Conservation (phyloP, 2,797 vertebrate genomes). For the Loriculus beryllinus region DNA sequence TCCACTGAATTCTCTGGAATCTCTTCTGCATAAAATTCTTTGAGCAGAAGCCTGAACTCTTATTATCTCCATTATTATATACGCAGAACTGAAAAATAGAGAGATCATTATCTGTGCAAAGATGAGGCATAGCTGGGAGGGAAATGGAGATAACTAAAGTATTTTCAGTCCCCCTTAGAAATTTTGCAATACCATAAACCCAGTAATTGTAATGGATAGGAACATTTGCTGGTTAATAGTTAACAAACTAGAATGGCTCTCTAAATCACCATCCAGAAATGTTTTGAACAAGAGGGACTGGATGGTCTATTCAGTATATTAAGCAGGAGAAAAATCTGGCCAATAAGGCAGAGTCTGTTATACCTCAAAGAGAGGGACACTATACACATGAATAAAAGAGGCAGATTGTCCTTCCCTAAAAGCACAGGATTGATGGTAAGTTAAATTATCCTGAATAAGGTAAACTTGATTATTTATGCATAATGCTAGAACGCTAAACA, state of each 20-base stretch:
- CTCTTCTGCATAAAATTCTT: neutral
- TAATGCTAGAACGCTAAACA: neutral
- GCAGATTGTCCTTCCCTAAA: conserved; percentile 6
- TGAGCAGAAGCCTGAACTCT: neutral
- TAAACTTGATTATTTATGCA: neutral
- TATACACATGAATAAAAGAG: conserved; percentile 13
- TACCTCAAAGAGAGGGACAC: conserved; percentile 11
- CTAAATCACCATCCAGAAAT: conserved; percentile 52
- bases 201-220: conserved; percentile 53
- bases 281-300: conserved; percentile 54
- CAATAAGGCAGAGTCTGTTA: conserved; percentile 55
- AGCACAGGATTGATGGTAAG: conserved; percentile 47
- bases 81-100: neutral
- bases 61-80: neutral
- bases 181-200: conserved; percentile 56
- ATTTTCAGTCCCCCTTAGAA: conserved; percentile 33
- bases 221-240: conserved; percentile 72
- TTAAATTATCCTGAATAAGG: conserved; percentile 31
- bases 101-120: neutral
- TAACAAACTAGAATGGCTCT: conserved; percentile 67
- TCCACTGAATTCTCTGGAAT: neutral
- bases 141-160: conserved; percentile 56
- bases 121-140: conserved; percentile 12
- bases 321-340: conserved; percentile 56
- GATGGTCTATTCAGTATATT: neutral